Percentiles rank a stretch among this genome's conserved stretches.
These are phyloP conservation scores for Coreoperca whiteheadi DNA, from an alignment of 2,113 vertebrate species.

Conservation along the genomic window DNA sequence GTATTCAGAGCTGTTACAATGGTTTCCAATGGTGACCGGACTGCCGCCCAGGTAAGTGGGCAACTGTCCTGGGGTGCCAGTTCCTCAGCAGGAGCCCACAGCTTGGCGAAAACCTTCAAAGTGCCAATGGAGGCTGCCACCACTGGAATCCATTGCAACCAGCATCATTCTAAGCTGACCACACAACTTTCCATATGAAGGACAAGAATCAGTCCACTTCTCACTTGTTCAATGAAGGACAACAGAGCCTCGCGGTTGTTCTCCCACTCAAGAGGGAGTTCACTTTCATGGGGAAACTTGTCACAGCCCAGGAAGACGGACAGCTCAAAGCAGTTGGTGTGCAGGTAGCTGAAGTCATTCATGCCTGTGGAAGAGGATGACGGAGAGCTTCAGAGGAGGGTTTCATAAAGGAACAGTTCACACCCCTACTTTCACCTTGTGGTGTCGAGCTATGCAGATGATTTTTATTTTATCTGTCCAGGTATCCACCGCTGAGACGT, in stretches of 20 bases:
- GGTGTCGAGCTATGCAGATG: not conserved
- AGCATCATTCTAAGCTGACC: not conserved
- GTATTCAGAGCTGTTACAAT: too few species aligned
- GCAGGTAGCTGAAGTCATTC: constrained; percentile 99
- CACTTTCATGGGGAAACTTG: constrained; percentile 95
- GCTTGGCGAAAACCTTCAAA: too few species aligned
- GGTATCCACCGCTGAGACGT: too few species aligned
- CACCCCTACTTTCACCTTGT: too few species aligned
- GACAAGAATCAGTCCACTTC: not conserved
- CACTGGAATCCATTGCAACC: not conserved
- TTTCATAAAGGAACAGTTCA: not conserved
- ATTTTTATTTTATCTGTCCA: too few species aligned
- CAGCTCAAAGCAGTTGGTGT: constrained; percentile 96
- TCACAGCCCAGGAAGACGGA: constrained; percentile 95
- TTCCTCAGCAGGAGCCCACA: too few species aligned
- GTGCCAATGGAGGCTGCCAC: too few species aligned
- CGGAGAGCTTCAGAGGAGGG: not conserved
- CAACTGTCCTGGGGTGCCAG: too few species aligned
- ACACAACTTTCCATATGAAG: not conserved
- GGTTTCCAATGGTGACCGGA: too few species aligned
- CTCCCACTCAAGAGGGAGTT: constrained; percentile 94
- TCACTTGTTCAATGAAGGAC: constrained; percentile 95
- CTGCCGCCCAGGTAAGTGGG: too few species aligned
- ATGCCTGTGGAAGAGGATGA: constrained; percentile 83
- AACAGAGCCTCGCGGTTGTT: constrained; percentile 94